Evolutionary conservation across 2,888 invertebrate genomes (phyloP), one percentile per base, ranked within the genome.

Genomic region (Eupeodes luniger): DNA sequence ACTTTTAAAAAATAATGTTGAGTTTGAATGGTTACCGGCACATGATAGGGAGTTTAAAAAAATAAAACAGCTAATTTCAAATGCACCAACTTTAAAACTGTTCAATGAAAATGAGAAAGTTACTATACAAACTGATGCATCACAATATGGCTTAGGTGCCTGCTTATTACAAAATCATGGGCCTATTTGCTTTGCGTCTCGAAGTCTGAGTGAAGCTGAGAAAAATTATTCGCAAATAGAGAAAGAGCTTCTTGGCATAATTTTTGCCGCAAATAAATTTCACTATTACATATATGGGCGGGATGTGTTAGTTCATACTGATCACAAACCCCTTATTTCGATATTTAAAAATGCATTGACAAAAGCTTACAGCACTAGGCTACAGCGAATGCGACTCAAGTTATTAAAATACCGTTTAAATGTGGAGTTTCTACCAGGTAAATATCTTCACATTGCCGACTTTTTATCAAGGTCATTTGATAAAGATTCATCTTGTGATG

Each of bases 391-490:
- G 67, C 44, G 67, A 14, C 36, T 81, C 36, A 12, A 12, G 10
- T 49, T 74, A 16, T 61, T 84, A n/a, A 84, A 74, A 66, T 79
- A 74, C 34, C 36, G 44, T 7, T 19, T 79, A 34, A 36, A 72
- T n/a, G 53, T 79, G 5, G 49, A 84, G 53, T 78, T 59, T 74
- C 7, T 72, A 14, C 64, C 78, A 11, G 72, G 69, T 3, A 79
- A 79, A 74, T 47, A 62, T 57, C 66, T 84, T 51, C 62, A 76
- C 19, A 70, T 81, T 49, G 80, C 80, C 4, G 85, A 81, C 96
- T 96, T 9, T 93, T 94, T 53, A 92, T 91, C 89, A 94, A 94
- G 59, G 95, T 96, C 90, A 70, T 36, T 75, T 59, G 34, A 55
- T 61, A 67, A 72, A 27, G 10, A 70, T 14, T 47, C 44, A 4